A percentile compares a stretch with the other conserved stretches of the same genome.
Evolutionary conservation across 2,797 vertebrate genomes (phyloP).

Genomic region (Scleropages formosus): DNA sequence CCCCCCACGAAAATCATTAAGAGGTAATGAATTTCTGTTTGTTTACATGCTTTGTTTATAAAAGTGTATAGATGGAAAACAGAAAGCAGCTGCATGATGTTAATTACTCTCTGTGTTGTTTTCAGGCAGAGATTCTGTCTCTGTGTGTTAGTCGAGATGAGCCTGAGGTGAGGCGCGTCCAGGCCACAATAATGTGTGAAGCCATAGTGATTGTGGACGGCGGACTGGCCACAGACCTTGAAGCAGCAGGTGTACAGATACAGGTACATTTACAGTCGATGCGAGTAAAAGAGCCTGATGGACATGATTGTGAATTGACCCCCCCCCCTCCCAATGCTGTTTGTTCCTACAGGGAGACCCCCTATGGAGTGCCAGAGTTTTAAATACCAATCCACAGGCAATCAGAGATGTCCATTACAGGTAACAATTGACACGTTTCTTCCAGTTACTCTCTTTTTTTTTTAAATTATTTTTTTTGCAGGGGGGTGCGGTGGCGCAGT

Average conservation of each 20-base stretch:
- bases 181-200: conserved; percentile 31
- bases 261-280: no score
- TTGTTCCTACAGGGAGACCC: conserved; percentile 67
- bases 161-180: neutral
- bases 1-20: no score
- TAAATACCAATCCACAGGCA: conserved; percentile 70
- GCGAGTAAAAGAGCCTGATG: no score
- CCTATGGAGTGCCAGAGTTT: conserved; percentile 74
- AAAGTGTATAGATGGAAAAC: no score
- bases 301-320: no score
- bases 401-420: conserved; percentile 70
- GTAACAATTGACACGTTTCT: conserved; percentile 44
- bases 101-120: neutral
- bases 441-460: neutral
- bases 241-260: conserved; percentile 63
- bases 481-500: no score
- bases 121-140: neutral
- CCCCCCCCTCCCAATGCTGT: no score
- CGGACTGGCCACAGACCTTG: conserved; percentile 74
- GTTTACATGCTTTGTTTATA: no score
- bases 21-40: no score
- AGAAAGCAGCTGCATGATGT: no score
- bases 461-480: neutral
- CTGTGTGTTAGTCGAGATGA: no score
- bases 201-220: conserved; percentile 70